phyloP scores from a whole-genome alignment of 2,113 vertebrate genomes.

The Dromiciops gliroides region DNA sequence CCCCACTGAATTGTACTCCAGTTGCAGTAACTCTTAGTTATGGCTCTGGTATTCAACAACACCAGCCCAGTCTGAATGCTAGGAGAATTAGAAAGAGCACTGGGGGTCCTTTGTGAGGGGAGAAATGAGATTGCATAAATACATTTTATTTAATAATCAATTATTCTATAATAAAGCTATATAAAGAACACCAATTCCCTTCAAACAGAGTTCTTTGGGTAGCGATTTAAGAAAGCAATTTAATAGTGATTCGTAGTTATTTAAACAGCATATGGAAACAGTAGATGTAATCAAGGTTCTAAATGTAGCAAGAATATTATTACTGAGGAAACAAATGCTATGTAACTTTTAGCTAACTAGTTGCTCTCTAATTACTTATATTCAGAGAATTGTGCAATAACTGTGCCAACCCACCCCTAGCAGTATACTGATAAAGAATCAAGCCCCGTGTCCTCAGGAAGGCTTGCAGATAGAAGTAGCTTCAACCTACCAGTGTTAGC shows the following conservation, averaged over 20 bases:
- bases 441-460: neutral
- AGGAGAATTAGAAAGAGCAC: too few species aligned
- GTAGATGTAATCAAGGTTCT: neutral
- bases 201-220: neutral
- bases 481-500: neutral
- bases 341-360: neutral
- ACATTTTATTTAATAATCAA: too few species aligned
- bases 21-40: neutral
- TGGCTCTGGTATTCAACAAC: too few species aligned
- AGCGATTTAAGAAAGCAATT: neutral
- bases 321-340: neutral
- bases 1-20: too few species aligned
- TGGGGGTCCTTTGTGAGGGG: too few species aligned
- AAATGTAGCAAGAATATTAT: neutral
- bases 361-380: neutral
- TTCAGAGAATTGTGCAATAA: neutral
- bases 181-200: neutral
- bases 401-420: neutral
- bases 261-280: too few species aligned
- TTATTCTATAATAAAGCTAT: too few species aligned
- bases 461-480: neutral
- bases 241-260: too few species aligned
- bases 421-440: neutral
- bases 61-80: neutral
- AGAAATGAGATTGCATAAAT: too few species aligned